Base-by-base conservation (phyloP, 2,888 invertebrate species). In the Halictus ligatus region DNA sequence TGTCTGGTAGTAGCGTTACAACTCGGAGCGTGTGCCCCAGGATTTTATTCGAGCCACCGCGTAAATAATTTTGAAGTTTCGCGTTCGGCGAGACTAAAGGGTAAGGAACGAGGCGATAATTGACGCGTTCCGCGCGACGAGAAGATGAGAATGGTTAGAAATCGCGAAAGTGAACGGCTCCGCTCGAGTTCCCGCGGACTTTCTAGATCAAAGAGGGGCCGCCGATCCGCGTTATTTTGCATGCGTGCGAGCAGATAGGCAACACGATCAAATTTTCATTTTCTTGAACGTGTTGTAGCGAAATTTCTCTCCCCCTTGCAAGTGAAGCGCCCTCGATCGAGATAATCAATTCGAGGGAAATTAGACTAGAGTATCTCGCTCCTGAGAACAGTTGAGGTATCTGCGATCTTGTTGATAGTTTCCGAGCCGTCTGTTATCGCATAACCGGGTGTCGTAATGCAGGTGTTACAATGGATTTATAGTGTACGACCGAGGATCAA, bases 141-240 rank as follows among this genome's bases (percentile, higher is more conserved):
- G 79, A 46, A 64, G 69, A 35, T 60, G 64, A 77, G 73, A 80
- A 71, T 58, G 35, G 50, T 60, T 84, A 83, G 84, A 84, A 84
- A 83, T 84, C 71, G 84, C 48, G 84, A 84, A 84, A 84, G 84
- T 75, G 84, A 83, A 84, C 78, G 78, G 78, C 81, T 76, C 81
- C 46, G 81, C 72, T 76, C 73, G 85, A 85, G 69, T 80, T 85
- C 84, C 60, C 74, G 25, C 10, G 60, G 64, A 85, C 78, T 86
- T 81, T 85, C 85, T 80, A 80, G 58, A 81, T 86, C 85, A 85
- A 86, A 86, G 78, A 80, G 78, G 8, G 8, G 29, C 25, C 76
- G 71, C 67, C 77, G 85, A 85, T 80, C 58, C 77, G 78, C 78
- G 46, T 25, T 75, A 54, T 86, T 84, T 80, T 80, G 80, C 86